Evolutionary conservation across 2,888 invertebrate species (phyloP), one percentile per base, ranked within the genome.

Genomic region (Harpagoxenus sublaevis): DNA sequence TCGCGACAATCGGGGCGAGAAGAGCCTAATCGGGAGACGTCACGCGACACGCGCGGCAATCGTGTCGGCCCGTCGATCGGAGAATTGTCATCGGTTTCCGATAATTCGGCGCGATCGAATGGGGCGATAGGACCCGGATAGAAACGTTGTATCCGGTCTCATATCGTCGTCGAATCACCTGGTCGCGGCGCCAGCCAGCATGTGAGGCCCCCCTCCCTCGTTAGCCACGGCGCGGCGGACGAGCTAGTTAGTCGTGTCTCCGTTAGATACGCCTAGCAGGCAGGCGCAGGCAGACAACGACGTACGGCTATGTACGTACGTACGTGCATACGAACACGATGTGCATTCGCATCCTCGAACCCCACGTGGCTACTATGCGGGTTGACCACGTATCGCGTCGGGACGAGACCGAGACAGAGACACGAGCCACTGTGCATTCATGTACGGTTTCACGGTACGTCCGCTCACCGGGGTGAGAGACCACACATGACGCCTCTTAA

Each of bases 401-500:
- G 39, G 75, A 77, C 51, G 81, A 81, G 87, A 68, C 77, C 51
- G 81, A 81, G 87, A 68, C 77, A 15, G 87, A 71, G 88, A 84
- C 83, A 83, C 83, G 84, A 85, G 83, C 68, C 45, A 51, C 79
- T 39, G 48, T 74, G 68, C 81, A 78, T 84, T 83, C 87, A 84
- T 84, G 87, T 90, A 87, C 87, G 63, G 88, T 88, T 88, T 86
- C 87, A 86, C 42, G 85, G 81, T 84, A 82, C 87, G 85, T 77
- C 84, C 57, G 81, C 70, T 23, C 73, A 12, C 31, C 73, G 60
- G 84, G 86, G 57, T 78, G 86, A 77, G 88, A 86, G 93, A 92
- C 93, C 93, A 92, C 93, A 93, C 93, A 92, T 92, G 92, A 90
- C 89, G 92, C 90, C 92, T 93, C 92, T 92, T 92, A 92, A 93